Conservation (phyloP, 2,888 invertebrate species). For the Corbicula japonica region DNA sequence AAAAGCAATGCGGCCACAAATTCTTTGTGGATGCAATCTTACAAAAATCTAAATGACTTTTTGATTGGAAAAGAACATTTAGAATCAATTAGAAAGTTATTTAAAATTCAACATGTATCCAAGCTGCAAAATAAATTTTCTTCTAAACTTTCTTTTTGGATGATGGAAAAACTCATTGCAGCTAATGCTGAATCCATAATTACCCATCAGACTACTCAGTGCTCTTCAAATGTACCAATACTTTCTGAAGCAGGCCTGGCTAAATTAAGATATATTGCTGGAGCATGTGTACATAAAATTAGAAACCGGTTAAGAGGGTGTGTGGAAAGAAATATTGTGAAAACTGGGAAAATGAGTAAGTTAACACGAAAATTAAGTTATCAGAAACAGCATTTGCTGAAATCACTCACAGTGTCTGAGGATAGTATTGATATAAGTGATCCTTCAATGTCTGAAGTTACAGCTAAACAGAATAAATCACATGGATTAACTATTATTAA, state of each 20-base stretch:
- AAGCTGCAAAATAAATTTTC: constrained; percentile 10
- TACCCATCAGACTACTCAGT: background rate
- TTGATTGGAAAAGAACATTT: constrained; percentile 8
- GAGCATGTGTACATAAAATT: constrained; percentile 21
- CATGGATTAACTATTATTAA: constrained; percentile 13
- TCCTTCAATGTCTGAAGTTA: constrained; percentile 8
- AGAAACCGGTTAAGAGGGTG: background rate
- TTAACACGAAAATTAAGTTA: background rate
- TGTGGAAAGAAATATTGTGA: constrained; percentile 6
- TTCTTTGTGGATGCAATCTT: background rate
- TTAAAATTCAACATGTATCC: background rate
- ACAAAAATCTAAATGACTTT: background rate
- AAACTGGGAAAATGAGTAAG: constrained; percentile 5
- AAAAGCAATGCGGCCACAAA: background rate
- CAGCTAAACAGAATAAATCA: constrained; percentile 12
- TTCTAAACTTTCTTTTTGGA: constrained; percentile 12
- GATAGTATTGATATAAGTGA: constrained; percentile 8
- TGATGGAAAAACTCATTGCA: constrained; percentile 5
- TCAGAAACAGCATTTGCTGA: constrained; percentile 15
- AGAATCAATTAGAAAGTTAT: background rate
- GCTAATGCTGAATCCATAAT: background rate
- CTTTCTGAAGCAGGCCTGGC: constrained; percentile 6
- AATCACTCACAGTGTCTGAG: constrained; percentile 7
- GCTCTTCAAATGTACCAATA: background rate
- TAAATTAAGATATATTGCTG: constrained; percentile 19